These are phyloP conservation scores for Neomonachus schauinslandi DNA, from an alignment of 2,113 vertebrate species.

Conservation along the genomic window DNA sequence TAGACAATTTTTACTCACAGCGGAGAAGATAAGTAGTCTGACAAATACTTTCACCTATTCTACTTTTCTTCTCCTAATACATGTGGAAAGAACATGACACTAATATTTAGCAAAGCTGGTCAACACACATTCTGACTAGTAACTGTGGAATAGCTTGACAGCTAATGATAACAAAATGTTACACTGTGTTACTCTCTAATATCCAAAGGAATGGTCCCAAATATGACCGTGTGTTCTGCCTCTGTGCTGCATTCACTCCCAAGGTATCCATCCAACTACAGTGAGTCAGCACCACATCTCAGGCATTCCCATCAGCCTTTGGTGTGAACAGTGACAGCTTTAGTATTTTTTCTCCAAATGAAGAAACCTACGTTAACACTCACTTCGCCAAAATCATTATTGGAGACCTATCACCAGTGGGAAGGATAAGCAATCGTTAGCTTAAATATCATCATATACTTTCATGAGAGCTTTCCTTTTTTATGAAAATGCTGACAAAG, in stretches of 20 bases:
- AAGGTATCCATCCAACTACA: not conserved
- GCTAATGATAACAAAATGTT: conserved; percentile 55
- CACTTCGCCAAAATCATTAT: conserved; percentile 9
- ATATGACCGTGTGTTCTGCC: not conserved
- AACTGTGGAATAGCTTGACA: not conserved
- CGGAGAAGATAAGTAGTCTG: not conserved
- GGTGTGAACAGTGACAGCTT: not conserved
- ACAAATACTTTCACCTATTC: not conserved
- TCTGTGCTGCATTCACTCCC: not conserved
- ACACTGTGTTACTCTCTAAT: conserved; percentile 5
- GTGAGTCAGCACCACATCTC: not conserved
- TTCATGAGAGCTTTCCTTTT: not conserved
- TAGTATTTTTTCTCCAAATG: not conserved
- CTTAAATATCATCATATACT: not conserved
- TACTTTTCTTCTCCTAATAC: conserved; percentile 45
- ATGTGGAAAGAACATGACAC: conserved; percentile 58
- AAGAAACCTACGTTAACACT: not conserved
- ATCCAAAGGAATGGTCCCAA: conserved; percentile 6
- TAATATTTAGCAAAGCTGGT: conserved; percentile 61
- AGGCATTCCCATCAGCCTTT: not conserved
- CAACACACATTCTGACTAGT: not conserved
- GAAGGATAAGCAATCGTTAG: not conserved
- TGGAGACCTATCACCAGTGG: not conserved
- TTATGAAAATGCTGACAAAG: conserved; percentile 9
- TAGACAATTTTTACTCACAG: not conserved